Conservation (phyloP, 2,113 vertebrate genomes). For the Chelonoidis abingdonii region DNA sequence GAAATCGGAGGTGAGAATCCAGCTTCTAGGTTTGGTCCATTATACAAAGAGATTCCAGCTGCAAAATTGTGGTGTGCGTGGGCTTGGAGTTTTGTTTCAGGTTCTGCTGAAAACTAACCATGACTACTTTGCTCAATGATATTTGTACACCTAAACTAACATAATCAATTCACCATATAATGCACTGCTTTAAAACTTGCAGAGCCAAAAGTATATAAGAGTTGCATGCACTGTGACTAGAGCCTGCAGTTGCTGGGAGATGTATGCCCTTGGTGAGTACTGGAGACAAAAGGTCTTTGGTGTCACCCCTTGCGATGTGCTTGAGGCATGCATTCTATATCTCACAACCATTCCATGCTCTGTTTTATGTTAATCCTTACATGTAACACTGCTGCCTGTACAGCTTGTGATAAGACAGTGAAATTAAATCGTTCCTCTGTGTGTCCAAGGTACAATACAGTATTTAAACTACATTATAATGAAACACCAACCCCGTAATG, state of each 20-base stretch:
- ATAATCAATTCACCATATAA: slow-evolving; percentile 10
- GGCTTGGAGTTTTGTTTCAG: slow-evolving; percentile 33
- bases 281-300: not conserved
- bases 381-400: not conserved
- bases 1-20: slow-evolving; percentile 26
- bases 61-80: not conserved
- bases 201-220: not conserved
- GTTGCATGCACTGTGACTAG: not conserved
- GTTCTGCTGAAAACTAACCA: not conserved
- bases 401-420: slow-evolving; percentile 4
- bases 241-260: not conserved
- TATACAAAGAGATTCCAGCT: not conserved
- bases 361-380: not conserved
- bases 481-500: not conserved
- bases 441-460: not conserved
- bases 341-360: not conserved
- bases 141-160: slow-evolving; percentile 40
- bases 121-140: slow-evolving; percentile 33
- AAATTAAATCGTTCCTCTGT: slow-evolving; percentile 8
- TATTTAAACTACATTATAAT: not conserved
- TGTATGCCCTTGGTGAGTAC: not conserved
- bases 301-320: not conserved
- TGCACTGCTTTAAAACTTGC: not conserved
- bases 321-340: not conserved
- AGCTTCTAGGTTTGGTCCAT: not conserved